Base-by-base conservation (phyloP, 1,140 invertebrate species). In the Leptopilina boulardi region DNA sequence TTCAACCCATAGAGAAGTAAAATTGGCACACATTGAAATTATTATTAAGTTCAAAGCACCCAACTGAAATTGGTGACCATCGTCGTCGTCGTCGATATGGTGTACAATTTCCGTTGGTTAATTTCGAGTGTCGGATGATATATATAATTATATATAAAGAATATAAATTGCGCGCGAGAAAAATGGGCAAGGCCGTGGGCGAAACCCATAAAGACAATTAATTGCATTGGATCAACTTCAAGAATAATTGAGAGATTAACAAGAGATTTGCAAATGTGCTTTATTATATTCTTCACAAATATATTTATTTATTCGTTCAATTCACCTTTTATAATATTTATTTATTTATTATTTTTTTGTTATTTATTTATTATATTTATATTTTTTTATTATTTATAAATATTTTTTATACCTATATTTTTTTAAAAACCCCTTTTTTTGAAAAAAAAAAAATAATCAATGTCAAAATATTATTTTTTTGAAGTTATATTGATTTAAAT, bases 131-230 rank as follows among this genome's bases (percentile, higher is more conserved):
- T 23, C 21, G 56, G 56, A 59, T 26, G 56, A 59, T 59, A 59
- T 59, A 59, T 59, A 59, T 59, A 59, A 59, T 59, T 59, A n/a
- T n/a, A n/a, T n/a, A n/a, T n/a, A n/a, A n/a, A 59, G 23, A 59
- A 21, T 26, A 59, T 19, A 19, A 18, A 23, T 2, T 59, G 19
- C 21, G 19, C 56, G 56, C 56, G 56, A 59, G 56, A 59, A 59
- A n/a, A 59, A 59, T 30, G 23, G 56, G 5, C 56, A 59, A 26
- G 13, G 23, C 56, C 56, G 56, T 59, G 56, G 56, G 56, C 56
- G 56, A 59, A 26, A 2, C 21, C 9, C 19, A 56, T 19, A 15
- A 19, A 21, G 11, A 13, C 9, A 59, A 59, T 59, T 59, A 59
- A 59, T 59, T 59, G 56, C 23, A 59, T 11, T 59, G 21, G 56